Evolutionary conservation across 2,797 vertebrate genomes (phyloP).

Genomic region (Moxostoma hubbsi): DNA sequence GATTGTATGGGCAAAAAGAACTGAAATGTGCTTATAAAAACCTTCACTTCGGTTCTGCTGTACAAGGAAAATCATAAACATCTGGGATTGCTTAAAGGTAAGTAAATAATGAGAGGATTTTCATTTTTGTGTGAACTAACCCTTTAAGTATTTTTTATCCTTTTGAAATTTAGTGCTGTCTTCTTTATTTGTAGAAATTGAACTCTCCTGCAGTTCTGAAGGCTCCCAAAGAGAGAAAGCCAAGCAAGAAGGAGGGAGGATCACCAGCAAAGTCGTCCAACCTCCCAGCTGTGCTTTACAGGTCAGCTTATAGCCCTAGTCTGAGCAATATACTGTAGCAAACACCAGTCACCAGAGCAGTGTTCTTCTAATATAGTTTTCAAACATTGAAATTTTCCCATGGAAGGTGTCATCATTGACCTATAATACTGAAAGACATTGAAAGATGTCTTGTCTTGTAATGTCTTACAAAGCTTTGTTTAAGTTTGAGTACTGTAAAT

Average conservation of each 20-base stretch:
- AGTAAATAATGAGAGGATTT: too few species aligned
- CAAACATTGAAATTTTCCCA: neutral
- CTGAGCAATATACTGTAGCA: neutral
- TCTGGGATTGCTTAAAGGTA: too few species aligned
- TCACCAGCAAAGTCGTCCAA: constrained; percentile 84
- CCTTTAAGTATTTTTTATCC: neutral
- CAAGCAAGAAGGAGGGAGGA: constrained; percentile 96
- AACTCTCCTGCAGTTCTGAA: constrained; percentile 91
- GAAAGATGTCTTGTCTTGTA: neutral
- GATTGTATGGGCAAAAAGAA: too few species aligned
- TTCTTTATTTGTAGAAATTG: constrained; percentile 80
- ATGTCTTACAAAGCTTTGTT: neutral
- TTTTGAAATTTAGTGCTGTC: neutral
- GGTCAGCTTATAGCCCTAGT: constrained; percentile 69
- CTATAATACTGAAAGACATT: neutral
- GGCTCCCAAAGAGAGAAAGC: constrained; percentile 94
- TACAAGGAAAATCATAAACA: too few species aligned
- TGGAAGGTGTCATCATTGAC: neutral
- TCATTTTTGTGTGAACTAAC: too few species aligned
- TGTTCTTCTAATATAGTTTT: neutral
- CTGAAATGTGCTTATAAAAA: too few species aligned
- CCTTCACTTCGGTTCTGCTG: too few species aligned
- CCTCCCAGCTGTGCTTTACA: constrained; percentile 93
- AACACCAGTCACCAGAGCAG: neutral
- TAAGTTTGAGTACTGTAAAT: constrained; percentile 29